Base-by-base conservation (phyloP, 2,888 invertebrate species). In the Agrochola circellaris region DNA sequence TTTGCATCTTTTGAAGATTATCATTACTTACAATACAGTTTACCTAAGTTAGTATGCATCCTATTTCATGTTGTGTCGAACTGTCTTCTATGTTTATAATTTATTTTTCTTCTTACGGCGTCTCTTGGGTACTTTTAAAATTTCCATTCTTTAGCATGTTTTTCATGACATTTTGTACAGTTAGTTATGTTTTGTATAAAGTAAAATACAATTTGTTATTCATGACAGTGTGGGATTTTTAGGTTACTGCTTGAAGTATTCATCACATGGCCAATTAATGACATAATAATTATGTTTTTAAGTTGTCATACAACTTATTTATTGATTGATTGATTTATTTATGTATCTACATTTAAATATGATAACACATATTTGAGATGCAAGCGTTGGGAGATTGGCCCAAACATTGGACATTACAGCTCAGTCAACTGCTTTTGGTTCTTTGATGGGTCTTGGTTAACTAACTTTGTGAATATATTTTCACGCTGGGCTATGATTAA, bases 141-240 rank as follows among this genome's bases (percentile, higher is more conserved):
- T 7, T 13, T 30, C 8, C 15, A 30, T 15, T 23, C 2, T 15
- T 51, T 15, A 30, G 23, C 30, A 67, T 51, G 48, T 65, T 48
- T 65, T 66, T 30, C 13, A 20, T 45, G 20, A 20, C 26, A 26
- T 20, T 58, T 58, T n/a, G n/a, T n/a, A n/a, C n/a, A n/a, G n/a
- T n/a, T n/a, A n/a, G n/a, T n/a, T n/a, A n/a, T n/a, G n/a, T n/a
- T n/a, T n/a, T 58, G 26, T 60, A 8, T 60, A 30, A 7, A 56
- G n/a, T 65, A 20, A 45, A 66, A 20, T 66, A 66, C 66, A 48
- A 45, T 66, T 48, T 67, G 15, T 9, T 48, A 67, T 45, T 26
- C 26, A 66, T 66, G 26, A 45, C 20, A 54, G 51, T 1, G 66
- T 8, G 15, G 15, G 23, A 9, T 54, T 67, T 54, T 15, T 30